Evolutionary conservation across 2,888 invertebrate species (phyloP).

Genomic region (Caenorhabditis macrosperma): DNA sequence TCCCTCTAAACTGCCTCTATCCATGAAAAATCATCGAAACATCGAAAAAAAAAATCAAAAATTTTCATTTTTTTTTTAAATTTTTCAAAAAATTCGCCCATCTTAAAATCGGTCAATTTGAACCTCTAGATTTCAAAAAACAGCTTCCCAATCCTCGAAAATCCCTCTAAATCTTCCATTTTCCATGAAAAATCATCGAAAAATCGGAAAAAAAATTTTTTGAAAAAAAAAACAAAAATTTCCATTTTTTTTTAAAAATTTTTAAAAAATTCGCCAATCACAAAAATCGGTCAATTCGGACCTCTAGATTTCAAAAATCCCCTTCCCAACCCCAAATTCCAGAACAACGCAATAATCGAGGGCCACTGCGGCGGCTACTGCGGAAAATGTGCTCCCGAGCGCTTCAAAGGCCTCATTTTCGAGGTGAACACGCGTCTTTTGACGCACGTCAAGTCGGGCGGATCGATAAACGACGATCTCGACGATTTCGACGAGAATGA

Average conservation of each 20-base stretch:
- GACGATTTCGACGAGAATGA: constrained; percentile 23
- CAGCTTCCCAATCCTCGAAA: neutral
- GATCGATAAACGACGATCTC: constrained; percentile 34
- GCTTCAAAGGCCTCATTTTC: constrained; percentile 78
- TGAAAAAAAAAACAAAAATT: neutral
- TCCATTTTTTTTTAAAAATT: neutral
- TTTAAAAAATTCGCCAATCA: neutral
- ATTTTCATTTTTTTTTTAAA: constrained; percentile 1
- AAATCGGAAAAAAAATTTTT: too few relatives aligned
- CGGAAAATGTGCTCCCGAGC: constrained; percentile 78
- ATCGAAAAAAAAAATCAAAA: too few relatives aligned
- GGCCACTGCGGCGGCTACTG: constrained; percentile 79
- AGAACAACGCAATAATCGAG: constrained; percentile 77
- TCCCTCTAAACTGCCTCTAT: too few relatives aligned
- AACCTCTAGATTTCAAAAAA: neutral
- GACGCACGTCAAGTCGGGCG: constrained; percentile 40
- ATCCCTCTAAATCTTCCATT: too few relatives aligned
- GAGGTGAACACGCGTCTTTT: constrained; percentile 60
- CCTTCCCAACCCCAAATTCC: too few relatives aligned
- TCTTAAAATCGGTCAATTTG: neutral
- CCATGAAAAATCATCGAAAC: neutral
- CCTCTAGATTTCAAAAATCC: too few relatives aligned
- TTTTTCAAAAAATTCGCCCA: neutral
- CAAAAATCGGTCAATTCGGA: too few relatives aligned
- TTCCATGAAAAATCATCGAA: too few relatives aligned